Evolutionary conservation across 2,888 invertebrate genomes (phyloP).

Genomic region (Luffia ferchaultella): DNA sequence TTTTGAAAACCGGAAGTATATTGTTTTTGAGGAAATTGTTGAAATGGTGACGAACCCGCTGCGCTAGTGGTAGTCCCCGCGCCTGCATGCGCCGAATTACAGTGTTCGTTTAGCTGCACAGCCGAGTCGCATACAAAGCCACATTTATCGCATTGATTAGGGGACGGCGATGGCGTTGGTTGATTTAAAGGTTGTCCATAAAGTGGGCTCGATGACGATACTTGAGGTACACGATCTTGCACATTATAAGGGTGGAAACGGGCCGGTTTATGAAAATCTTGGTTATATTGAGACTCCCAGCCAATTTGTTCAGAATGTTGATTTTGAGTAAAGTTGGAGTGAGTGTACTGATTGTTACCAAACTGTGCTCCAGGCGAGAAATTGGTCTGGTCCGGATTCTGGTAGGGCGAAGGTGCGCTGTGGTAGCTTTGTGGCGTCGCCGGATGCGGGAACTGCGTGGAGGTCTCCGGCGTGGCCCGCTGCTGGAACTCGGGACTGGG

Average conservation of each 20-base stretch:
- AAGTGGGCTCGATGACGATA: constrained; percentile 61
- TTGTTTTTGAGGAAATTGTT: constrained; percentile 59
- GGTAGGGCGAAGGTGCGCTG: constrained; percentile 73
- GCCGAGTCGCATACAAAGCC: constrained; percentile 81
- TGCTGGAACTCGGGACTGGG: constrained; percentile 68
- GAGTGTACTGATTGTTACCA: constrained; percentile 50
- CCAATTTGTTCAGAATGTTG: constrained; percentile 55
- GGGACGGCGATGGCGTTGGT: constrained; percentile 75
- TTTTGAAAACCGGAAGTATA: constrained; percentile 50
- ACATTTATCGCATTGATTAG: constrained; percentile 85
- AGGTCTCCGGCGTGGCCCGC: constrained; percentile 66
- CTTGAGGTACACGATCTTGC: constrained; percentile 61
- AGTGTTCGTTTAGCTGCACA: constrained; percentile 77
- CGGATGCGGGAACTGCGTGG: constrained; percentile 67
- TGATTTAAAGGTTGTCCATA: constrained; percentile 69
- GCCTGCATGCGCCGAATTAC: constrained; percentile 71
- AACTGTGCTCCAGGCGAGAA: constrained; percentile 65
- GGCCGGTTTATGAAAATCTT: constrained; percentile 42
- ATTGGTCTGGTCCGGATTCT: constrained; percentile 65
- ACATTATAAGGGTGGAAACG: constrained; percentile 62
- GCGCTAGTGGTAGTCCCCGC: constrained; percentile 38
- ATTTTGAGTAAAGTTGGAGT: constrained; percentile 57
- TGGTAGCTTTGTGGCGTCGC: constrained; percentile 73
- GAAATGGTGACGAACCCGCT: constrained; percentile 55
- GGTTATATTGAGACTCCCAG: constrained; percentile 55